Conservation (phyloP, 2,797 vertebrate genomes). For the Glyptemys insculpta region DNA sequence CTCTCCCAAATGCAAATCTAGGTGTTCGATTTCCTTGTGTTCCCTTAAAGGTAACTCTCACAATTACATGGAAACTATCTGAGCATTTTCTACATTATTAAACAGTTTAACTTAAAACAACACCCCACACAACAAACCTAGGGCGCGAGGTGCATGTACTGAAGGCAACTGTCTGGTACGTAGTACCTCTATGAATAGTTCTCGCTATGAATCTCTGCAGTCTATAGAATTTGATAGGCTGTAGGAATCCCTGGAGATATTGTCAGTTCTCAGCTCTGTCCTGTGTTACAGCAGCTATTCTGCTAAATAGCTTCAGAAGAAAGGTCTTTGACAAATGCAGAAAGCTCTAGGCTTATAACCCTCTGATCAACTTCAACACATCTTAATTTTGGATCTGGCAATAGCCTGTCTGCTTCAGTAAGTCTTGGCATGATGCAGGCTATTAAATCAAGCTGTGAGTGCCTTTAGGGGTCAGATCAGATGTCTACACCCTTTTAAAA, state of each 20-base stretch:
- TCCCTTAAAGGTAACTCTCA: background rate
- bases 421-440: background rate
- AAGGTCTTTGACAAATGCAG: background rate
- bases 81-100: background rate
- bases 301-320: background rate
- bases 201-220: background rate
- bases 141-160: background rate
- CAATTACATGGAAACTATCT: background rate
- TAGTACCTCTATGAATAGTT: background rate
- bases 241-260: background rate
- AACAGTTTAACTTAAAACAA: background rate
- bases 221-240: background rate
- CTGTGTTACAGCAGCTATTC: background rate
- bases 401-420: background rate
- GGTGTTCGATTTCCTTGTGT: background rate
- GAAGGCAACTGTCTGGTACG: background rate
- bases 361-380: background rate
- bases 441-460: background rate
- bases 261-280: background rate
- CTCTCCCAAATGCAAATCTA: rapidly evolving
- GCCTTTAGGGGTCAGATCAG: background rate
- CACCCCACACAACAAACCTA: background rate
- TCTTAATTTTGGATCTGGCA: background rate
- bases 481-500: background rate
- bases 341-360: background rate